phyloP scores from a whole-genome alignment of 2,797 vertebrate genomes.

The Labeo calbasu region DNA sequence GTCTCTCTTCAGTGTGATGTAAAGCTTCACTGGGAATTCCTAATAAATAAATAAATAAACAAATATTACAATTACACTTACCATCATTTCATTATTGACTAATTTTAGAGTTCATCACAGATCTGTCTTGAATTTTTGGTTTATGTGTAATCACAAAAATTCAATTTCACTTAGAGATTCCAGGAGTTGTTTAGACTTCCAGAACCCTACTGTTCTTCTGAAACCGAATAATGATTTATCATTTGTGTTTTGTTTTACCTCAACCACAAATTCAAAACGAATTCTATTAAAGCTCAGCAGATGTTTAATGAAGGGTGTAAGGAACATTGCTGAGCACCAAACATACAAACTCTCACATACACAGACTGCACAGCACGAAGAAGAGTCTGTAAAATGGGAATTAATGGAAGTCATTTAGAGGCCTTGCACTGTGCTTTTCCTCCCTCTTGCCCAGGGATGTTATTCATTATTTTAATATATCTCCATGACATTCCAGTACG shows the following conservation, averaged over 20 bases:
- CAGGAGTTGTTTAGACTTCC: not conserved
- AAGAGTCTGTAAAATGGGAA: conserved; percentile 34
- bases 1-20: not conserved
- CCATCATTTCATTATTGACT: not conserved
- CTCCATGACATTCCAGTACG: conserved; percentile 38
- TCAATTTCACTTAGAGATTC: not conserved
- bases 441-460: conserved; percentile 48
- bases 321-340: conserved; percentile 23
- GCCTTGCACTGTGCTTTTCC: conserved; percentile 7
- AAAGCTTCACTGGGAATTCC: not conserved
- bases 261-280: conserved; percentile 25
- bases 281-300: conserved; percentile 32
- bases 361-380: conserved; percentile 5
- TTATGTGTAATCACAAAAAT: conserved; percentile 10
- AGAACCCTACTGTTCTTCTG: not conserved
- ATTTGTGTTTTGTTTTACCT: conserved; percentile 24
- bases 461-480: conserved; percentile 53
- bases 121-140: not conserved
- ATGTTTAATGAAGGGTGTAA: conserved; percentile 34
- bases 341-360: conserved; percentile 25
- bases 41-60: conserved; percentile 1
- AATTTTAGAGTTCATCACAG: not conserved
- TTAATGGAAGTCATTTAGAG: conserved; percentile 52
- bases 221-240: conserved; percentile 11
- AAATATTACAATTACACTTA: not conserved